Evolutionary conservation across 2,797 vertebrate species (phyloP), one percentile per base, ranked within the genome.

Genomic region (Gastrophryne carolinensis): DNA sequence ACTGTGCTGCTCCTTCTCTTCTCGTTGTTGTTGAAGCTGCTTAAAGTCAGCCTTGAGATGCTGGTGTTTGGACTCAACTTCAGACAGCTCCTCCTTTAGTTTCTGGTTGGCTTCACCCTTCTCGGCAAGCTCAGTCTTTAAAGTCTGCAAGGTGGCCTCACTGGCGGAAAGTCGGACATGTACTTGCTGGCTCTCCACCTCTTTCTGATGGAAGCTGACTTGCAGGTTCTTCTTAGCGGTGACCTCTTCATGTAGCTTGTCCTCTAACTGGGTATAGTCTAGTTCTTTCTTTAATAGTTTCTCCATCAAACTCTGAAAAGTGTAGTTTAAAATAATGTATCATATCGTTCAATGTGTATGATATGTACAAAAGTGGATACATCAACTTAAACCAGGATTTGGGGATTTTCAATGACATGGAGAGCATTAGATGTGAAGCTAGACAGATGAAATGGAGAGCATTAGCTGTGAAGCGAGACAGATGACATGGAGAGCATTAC

Each of bases 41-140:
- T 98, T 99, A 81, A 91, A 92, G 75, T 98, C 96, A 0, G 91
- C 93, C 81, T 95, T 98, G 54, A 99, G 84, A 81, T 96, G 95
- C 23, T 96, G 94, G 17, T 94, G 90, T 79, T 91, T 95, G 29
- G 89, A 85, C 86, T 98, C 96, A 52, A 95, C 85, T 80, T 98
- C 94, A 0, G 85, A 82, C 6, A 98, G 81, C 80, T 99, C 96
- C 50, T 84, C 91, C 87, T 91, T 95, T 65, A 99, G 86, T 80
- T 91, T 94, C 13, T 87, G 83, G 61, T 83, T 85, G 54, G 92
- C 91, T 80, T 94, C 93, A 1, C 76, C 87, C 47, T 89, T 93
- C 83, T 97, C 94, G 17, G 81, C 67, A 5, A 95, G 84, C 69
- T 96, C 95, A 0, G 81, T 77, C 83, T 93, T 93, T 27, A 89